Evolutionary conservation across 2,888 invertebrate species (phyloP).

Genomic region (Molanna angustata): DNA sequence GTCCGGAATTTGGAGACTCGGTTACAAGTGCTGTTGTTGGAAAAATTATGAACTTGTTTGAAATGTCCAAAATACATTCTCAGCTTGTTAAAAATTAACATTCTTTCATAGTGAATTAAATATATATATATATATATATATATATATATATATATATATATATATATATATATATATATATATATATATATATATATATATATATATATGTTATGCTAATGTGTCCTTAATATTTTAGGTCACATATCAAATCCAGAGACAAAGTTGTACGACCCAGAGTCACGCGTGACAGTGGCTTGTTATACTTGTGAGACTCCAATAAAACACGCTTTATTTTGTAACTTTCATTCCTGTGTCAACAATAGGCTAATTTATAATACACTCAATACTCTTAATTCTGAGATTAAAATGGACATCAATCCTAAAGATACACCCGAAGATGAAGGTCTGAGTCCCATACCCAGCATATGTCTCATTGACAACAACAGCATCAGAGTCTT

Average conservation of each 20-base stretch:
- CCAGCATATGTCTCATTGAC: constrained; percentile 73
- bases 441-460: constrained; percentile 53
- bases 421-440: constrained; percentile 53
- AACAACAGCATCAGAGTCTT: constrained; percentile 74
- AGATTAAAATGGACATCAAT: constrained; percentile 51
- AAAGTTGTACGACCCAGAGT: constrained; percentile 51
- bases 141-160: no score
- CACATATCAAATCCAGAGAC: constrained; percentile 53
- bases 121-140: no score
- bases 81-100: no score
- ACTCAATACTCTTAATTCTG: constrained; percentile 50
- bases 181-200: no score
- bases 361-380: constrained; percentile 56
- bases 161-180: no score
- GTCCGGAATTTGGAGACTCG: no score
- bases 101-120: no score
- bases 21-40: no score
- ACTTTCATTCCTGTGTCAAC: constrained; percentile 51
- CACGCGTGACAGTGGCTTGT: constrained; percentile 61
- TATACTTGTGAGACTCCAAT: constrained; percentile 83
- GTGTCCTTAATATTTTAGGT: constrained; percentile 41
- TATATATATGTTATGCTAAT: no score
- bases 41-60: no score
- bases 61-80: no score
- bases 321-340: constrained; percentile 76